phyloP scores from a whole-genome alignment of 2,888 invertebrate species.

The Lochmaea crataegi region DNA sequence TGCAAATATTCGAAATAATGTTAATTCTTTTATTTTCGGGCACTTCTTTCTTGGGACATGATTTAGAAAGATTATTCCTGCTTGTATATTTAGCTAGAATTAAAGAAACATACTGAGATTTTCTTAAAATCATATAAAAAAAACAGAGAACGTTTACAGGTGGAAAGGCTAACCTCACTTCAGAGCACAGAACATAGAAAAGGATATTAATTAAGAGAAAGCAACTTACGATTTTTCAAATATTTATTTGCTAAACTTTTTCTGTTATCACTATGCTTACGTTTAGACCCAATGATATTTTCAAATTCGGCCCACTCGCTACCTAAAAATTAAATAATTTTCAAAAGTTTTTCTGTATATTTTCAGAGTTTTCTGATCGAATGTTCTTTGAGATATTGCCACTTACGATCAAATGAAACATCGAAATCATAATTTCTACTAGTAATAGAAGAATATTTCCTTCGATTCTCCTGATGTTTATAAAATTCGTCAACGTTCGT shows the following conservation, averaged over 20 bases:
- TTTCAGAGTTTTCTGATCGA: background rate
- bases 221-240: background rate
- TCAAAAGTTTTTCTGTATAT: background rate
- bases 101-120: too few relatives aligned
- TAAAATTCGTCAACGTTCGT: background rate
- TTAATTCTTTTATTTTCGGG: too few relatives aligned
- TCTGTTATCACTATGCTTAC: background rate
- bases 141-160: too few relatives aligned
- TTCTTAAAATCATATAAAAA: too few relatives aligned
- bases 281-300: background rate
- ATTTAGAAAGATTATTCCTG: too few relatives aligned
- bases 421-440: background rate
- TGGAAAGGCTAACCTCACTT: too few relatives aligned
- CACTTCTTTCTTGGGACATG: too few relatives aligned
- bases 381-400: background rate
- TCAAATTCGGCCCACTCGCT: background rate
- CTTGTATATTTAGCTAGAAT: too few relatives aligned
- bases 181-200: too few relatives aligned
- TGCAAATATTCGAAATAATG: too few relatives aligned
- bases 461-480: background rate
- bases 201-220: background rate
- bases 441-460: background rate
- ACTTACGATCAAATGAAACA: background rate
- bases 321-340: background rate
- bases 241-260: background rate